Base-by-base conservation (phyloP, 2,888 invertebrate species). In the Rotaria macrura region DNA sequence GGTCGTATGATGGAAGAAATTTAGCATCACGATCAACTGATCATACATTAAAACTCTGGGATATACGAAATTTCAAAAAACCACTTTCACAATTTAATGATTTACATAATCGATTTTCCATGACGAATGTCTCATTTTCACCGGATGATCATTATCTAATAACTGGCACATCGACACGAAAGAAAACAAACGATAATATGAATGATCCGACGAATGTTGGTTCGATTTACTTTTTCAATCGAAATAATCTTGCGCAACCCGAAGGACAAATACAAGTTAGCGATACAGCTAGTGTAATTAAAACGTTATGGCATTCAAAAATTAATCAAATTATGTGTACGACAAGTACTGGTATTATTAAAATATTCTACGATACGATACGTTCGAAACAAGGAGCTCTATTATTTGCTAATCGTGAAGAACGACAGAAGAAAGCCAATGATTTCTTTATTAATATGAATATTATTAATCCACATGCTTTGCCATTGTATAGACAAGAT, bases 281-380 rank as follows among this genome's bases (percentile, higher is more conserved):
- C 34, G 83, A 57, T n/a, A 38, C 54, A 23, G 85, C 85, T 55
- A 74, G 92, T 88, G 94, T 96, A 0, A 95, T 98, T 1, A 95
- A 96, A 89, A 93, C 94, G 0, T 90, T 95, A 0, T 99, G 99
- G 99, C 98, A 99, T 91, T 95, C 98, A 0, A 95, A 96, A 90
- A 91, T 99, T n/a, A 98, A 99, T 90, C 99, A 99, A 90, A 94
- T 99, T 74, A 95, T 97, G 87, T 94, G 95, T 0, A 95, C 96
- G 0, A 95, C 95, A 88, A 96, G 96, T 0, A 95, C 96, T 90
- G 98, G 98, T 0, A 92, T 93, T 0, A 94, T 96, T 0, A 95
- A 95, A 89, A 94, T 96, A 85, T 96, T 94, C 89, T 99, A 97
- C 89, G 97, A 97, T 89, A 94, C 94, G 1, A 93, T 94, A 86